These are phyloP conservation scores for Chascanopsetta lugubris DNA, from an alignment of 2,113 vertebrate species.

Conservation along the genomic window DNA sequence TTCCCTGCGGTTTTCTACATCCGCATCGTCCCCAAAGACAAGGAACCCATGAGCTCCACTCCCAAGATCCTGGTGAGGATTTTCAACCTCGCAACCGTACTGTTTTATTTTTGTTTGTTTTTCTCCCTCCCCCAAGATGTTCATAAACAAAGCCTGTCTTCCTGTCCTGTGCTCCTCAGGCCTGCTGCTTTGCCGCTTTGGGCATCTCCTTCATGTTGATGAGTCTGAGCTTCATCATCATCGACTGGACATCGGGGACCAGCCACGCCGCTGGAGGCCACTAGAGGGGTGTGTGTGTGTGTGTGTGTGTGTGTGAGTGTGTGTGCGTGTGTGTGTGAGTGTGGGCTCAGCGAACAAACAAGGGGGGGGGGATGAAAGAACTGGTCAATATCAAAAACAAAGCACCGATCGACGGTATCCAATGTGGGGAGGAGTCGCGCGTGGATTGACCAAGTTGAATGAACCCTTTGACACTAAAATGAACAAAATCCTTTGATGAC, in stretches of 20 bases:
- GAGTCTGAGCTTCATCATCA: constrained; percentile 98
- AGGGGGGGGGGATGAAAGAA: neutral
- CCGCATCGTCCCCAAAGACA: constrained; percentile 93
- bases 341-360: constrained; percentile 2
- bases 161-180: constrained; percentile 73
- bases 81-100: neutral
- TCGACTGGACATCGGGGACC: constrained; percentile 88
- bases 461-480: constrained; percentile 18
- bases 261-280: constrained; percentile 85
- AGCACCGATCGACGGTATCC: constrained; percentile 13
- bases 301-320: constrained; percentile 16
- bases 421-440: constrained; percentile 8
- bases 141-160: neutral
- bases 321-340: constrained; percentile 24
- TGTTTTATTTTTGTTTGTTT: neutral
- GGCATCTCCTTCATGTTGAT: constrained; percentile 95
- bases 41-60: constrained; percentile 87
- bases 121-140: no score
- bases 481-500: constrained; percentile 31
- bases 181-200: constrained; percentile 88
- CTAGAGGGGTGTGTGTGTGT: constrained; percentile 76
- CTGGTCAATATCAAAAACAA: constrained; percentile 25
- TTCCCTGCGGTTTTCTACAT: constrained; percentile 98
- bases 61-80: constrained; percentile 91
- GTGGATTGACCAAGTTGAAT: constrained; percentile 12